Percentiles rank a stretch among this genome's conserved stretches.
Evolutionary conservation across 2,888 invertebrate genomes (phyloP).

Genomic region (Siphonodentalium dalli): DNA sequence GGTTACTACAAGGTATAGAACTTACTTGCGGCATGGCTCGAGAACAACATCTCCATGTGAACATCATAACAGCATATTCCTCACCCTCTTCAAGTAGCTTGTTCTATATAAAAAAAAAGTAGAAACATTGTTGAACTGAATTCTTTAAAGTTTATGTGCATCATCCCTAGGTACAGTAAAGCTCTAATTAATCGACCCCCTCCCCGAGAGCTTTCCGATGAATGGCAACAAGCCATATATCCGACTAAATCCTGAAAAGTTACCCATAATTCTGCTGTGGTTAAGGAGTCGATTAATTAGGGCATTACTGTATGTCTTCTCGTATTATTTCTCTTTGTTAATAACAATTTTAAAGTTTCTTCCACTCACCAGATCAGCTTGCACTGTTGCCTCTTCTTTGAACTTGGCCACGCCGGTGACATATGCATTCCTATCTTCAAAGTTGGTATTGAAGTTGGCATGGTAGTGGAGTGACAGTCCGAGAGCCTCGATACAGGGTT

Average conservation of each 20-base stretch:
- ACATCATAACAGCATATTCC: slow-evolving; percentile 97
- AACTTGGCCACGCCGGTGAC: slow-evolving; percentile 98
- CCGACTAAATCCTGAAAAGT: too few species aligned
- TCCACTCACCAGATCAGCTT: slow-evolving; percentile 88
- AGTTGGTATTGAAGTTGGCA: slow-evolving; percentile 98
- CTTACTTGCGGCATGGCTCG: slow-evolving; percentile 84
- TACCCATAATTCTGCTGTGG: too few species aligned
- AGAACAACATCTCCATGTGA: slow-evolving; percentile 99
- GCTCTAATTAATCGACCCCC: too few species aligned
- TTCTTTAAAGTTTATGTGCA: background rate
- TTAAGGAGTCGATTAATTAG: too few species aligned
- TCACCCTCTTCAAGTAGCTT: slow-evolving; percentile 94
- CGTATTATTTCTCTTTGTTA: too few species aligned
- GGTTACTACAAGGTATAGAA: background rate
- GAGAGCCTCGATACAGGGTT: slow-evolving; percentile 97
- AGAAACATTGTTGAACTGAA: background rate
- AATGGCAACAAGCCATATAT: too few species aligned
- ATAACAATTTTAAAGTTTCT: too few species aligned
- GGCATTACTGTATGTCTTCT: too few species aligned
- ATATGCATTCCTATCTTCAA: slow-evolving; percentile 97
- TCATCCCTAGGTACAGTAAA: too few species aligned
- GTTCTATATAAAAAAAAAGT: slow-evolving; percentile 73
- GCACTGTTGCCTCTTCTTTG: slow-evolving; percentile 98
- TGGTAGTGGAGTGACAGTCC: slow-evolving; percentile 83
- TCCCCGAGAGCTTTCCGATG: too few species aligned